Evolutionary conservation across 2,113 vertebrate genomes (phyloP), one percentile per base, ranked within the genome.

Genomic region (Pachypanchax playfairii): DNA sequence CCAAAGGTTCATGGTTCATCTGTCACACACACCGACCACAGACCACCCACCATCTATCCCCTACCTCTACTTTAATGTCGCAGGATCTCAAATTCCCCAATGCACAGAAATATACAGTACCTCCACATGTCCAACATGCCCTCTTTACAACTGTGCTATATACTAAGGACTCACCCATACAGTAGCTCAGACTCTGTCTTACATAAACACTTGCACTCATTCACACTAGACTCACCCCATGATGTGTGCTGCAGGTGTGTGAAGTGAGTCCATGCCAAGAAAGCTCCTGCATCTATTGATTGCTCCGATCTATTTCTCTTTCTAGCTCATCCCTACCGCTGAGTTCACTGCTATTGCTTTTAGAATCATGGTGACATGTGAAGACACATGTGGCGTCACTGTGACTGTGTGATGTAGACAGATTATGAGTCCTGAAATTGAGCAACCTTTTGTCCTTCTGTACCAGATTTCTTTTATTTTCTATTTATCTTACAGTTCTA

Each of bases 371-470:
- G 82, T 73, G 86, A 86, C 88, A 87, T 88, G 85, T 87, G 46
- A 90, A 90, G 88, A 78, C 83, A 79, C 88, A 86, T 73, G 86
- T 72, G 76, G 88, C 15, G 79, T 52, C 18, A 38, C 73, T 78
- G 42, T 73, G n/a, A n/a, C n/a, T 73, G 62, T 75, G 73, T 66
- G 74, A 80, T 76, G 56, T 74, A 63, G 79, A 80, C 74, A 73
- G 88, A 88, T 87, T 86, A 86, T 31, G 70, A 53, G 56, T 49
- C 85, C 73, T 52, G 63, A 86, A 90, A 90, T 88, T 85, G 85
- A 85, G 72, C 73, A 83, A 78, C 82, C 86, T 85, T 86, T 70
- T 81, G 63, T 78, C n/a, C 77, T 31, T 49, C n/a, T 44, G 48
- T 29, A 7, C 1, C 36, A 17, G 28, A 75, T 65, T 41, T 39